A percentile compares a stretch with the other conserved stretches of the same genome.
phyloP scores from a whole-genome alignment of 2,113 vertebrate species.

The Gallinago undulata region DNA sequence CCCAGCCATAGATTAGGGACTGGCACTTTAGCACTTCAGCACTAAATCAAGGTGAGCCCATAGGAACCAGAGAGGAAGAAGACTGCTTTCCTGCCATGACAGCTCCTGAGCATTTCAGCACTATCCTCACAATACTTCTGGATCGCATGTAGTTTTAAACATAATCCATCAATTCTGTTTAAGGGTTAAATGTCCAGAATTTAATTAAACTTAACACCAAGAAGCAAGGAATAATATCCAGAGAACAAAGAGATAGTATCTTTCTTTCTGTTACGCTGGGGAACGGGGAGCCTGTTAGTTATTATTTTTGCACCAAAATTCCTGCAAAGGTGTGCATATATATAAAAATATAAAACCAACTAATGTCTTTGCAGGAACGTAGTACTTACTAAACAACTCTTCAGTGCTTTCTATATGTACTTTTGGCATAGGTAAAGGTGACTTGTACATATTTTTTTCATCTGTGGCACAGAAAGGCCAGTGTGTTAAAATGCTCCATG shows the following conservation, averaged over 20 bases:
- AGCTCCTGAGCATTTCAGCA: neutral
- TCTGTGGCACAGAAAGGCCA: neutral
- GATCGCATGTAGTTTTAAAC: neutral
- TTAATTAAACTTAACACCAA: conserved; percentile 34
- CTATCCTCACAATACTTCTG: neutral
- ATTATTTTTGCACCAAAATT: neutral
- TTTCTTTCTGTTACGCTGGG: neutral
- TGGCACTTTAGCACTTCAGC: neutral
- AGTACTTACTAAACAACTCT: neutral
- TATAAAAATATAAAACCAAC: neutral
- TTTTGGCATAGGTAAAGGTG: neutral
- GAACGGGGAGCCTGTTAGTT: neutral
- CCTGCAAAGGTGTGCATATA: neutral
- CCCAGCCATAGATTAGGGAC: neutral
- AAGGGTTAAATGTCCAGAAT: neutral
- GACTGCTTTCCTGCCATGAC: neutral
- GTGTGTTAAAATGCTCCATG: neutral
- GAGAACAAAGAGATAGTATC: conserved; percentile 3
- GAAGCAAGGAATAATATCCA: neutral
- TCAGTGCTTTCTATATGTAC: neutral
- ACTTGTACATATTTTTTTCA: neutral
- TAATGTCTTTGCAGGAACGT: rapidly evolving
- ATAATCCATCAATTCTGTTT: neutral
- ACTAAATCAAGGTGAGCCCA: neutral
- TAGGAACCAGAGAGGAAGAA: neutral